A percentile compares a stretch with the other conserved stretches of the same genome.
Evolutionary conservation across 2,113 vertebrate genomes (phyloP).

Genomic region (Myotis lucifugus): DNA sequence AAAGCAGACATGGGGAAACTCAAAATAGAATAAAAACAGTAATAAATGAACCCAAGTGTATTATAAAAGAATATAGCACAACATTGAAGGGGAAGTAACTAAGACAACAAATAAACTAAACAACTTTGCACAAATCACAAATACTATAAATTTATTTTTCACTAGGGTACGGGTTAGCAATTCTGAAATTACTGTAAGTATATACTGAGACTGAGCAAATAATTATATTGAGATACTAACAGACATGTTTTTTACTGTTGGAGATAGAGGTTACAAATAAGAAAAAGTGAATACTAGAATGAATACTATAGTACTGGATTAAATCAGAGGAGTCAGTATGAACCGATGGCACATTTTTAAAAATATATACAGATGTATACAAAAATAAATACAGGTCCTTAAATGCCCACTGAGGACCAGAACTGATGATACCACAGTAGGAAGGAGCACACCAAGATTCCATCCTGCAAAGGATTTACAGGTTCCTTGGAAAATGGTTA

Average conservation of each 20-base stretch:
- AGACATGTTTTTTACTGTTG: background rate
- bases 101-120: background rate
- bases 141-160: background rate
- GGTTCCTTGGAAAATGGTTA: background rate
- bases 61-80: background rate
- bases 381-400: background rate
- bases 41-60: background rate
- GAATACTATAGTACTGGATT: background rate
- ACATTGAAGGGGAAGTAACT: background rate
- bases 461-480: background rate
- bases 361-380: background rate
- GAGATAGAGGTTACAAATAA: background rate
- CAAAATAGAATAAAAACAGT: background rate
- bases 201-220: background rate
- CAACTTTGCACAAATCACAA: background rate
- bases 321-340: background rate
- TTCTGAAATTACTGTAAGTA: background rate
- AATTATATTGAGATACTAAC: background rate
- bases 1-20: background rate
- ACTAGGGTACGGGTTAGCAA: background rate
- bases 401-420: background rate
- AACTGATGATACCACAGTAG: background rate
- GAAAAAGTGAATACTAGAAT: background rate
- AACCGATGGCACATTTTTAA: background rate
- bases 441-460: background rate